These are phyloP conservation scores for Eurois occulta DNA, from an alignment of 2,888 invertebrate genomes.

Conservation along the genomic window DNA sequence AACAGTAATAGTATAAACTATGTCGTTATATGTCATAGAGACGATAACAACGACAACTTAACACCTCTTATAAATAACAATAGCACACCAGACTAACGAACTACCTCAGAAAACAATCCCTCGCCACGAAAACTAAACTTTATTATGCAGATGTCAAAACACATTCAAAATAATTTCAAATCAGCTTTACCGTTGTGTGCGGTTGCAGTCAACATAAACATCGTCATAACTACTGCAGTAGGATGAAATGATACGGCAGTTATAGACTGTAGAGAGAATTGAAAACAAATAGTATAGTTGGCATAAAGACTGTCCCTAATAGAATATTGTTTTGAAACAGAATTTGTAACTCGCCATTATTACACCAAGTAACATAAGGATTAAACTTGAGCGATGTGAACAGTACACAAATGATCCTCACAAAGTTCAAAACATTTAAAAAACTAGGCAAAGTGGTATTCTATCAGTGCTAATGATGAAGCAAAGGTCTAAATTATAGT, in stretches of 20 bases:
- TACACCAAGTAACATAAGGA: background rate
- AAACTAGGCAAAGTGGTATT: background rate
- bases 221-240: background rate
- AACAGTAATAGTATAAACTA: background rate
- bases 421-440: background rate
- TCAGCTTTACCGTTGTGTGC: constrained; percentile 11
- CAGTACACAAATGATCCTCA: background rate
- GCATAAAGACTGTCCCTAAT: background rate
- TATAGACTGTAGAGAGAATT: background rate
- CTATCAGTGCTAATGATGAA: background rate
- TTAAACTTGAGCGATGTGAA: background rate
- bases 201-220: constrained; percentile 12
- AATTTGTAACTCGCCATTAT: background rate
- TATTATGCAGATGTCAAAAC: background rate
- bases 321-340: background rate
- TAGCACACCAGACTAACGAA: background rate
- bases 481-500: background rate
- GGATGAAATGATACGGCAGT: constrained; percentile 7
- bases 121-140: constrained; percentile 1
- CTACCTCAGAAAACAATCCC: background rate
- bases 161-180: constrained; percentile 16
- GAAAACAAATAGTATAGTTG: background rate
- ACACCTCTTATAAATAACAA: background rate
- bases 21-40: background rate
- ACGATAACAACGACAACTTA: background rate